phyloP scores from a whole-genome alignment of 2,888 invertebrate genomes.

The Tenthredo distinguenda region DNA sequence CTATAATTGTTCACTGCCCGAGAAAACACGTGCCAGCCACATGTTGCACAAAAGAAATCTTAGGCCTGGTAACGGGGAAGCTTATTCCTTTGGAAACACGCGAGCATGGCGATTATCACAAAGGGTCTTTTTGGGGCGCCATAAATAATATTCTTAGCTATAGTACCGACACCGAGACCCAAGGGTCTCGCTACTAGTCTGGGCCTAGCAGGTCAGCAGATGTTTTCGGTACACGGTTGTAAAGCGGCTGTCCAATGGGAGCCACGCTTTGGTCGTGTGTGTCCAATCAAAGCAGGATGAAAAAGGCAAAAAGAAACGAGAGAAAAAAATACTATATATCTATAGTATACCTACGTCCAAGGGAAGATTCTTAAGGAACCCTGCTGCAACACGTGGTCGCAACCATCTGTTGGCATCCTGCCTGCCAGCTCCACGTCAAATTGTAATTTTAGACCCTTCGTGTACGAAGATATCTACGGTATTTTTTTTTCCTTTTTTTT shows the following conservation, averaged over 20 bases:
- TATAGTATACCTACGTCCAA: neutral
- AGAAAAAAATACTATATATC: conserved; percentile 14
- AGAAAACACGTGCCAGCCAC: conserved; percentile 77
- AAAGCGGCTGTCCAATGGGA: conserved; percentile 53
- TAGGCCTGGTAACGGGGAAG: conserved; percentile 33
- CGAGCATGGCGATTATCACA: conserved; percentile 51
- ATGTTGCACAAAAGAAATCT: conserved; percentile 76
- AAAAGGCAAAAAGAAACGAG: conserved; percentile 17
- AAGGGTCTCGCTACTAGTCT: conserved; percentile 50
- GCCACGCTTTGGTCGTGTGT: conserved; percentile 50
- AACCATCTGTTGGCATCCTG: conserved; percentile 73
- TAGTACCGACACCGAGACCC: conserved; percentile 40
- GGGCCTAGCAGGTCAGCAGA: conserved; percentile 62
- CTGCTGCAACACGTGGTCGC: conserved; percentile 69
- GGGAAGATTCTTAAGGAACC: conserved; percentile 66
- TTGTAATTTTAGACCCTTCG: conserved; percentile 51
- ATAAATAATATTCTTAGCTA: conserved; percentile 49
- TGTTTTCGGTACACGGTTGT: conserved; percentile 63
- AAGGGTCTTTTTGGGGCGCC: conserved; percentile 38
- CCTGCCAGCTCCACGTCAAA: conserved; percentile 51
- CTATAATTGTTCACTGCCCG: conserved; percentile 56
- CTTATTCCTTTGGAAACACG: conserved; percentile 44
- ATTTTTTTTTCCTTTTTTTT: conserved; percentile 1
- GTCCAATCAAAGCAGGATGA: conserved; percentile 44
- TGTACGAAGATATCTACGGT: conserved; percentile 40